Base-by-base conservation (phyloP, 2,888 invertebrate genomes). In the Tipula vernalis region DNA sequence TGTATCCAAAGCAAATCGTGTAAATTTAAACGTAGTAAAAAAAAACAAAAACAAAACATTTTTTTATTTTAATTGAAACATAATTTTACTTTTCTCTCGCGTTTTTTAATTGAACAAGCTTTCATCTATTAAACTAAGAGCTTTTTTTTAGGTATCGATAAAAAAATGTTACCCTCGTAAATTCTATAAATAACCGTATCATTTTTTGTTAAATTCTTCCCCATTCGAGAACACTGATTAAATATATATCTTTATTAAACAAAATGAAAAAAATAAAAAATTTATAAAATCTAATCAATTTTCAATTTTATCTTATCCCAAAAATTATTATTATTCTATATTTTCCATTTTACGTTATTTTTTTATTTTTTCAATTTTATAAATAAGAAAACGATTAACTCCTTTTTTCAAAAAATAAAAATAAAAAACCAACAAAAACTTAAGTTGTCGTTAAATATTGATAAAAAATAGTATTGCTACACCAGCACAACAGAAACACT, bases 41-140 rank as follows among this genome's bases (percentile, higher is more conserved):
- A 71, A 28, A 28, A 28, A 28, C 28, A 28, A 28, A 28, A 15
- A 28, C 5, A 71, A 71, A 71, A 71, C 28, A 71, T 71, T 28
- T 57, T 0, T 6, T 5, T 39, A 15, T 57, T 71, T 71, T 71
- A 71, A 71, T 71, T 71, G 71, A 71, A 71, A 28, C 71, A 28
- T 71, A 71, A 71, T 71, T 71, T 71, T 28, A 71, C 3, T 71
- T 71, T 10, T 28, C 12, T 71, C 71, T 10, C 71, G 3, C 15
- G 12, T 28, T 28, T 71, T 71, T 71, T 71, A 71, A 71, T 71
- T 71, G 71, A 71, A 71, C 71, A 18, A 28, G 71, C 28, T 71
- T 71, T 71, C 71, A 71, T 71, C 71, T 71, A 71, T 71, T 71
- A 71, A 71, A 71, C 71, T 71, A 71, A 71, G 71, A 71, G 71